phyloP scores from a whole-genome alignment of 2,113 vertebrate species.

The Leptobrachium ailaonicum region DNA sequence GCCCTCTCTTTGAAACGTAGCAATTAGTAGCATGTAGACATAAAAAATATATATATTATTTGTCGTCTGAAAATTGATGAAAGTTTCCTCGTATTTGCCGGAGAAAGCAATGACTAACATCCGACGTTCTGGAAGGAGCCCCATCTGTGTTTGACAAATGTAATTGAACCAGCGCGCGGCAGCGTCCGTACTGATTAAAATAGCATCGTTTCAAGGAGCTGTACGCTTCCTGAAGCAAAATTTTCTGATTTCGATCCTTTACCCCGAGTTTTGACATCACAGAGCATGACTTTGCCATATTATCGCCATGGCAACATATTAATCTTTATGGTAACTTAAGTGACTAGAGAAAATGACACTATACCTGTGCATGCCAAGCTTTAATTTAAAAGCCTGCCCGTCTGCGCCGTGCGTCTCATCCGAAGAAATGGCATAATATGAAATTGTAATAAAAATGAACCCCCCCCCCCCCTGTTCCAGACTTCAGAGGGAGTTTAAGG shows the following conservation, averaged over 20 bases:
- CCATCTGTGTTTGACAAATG: constrained; percentile 45
- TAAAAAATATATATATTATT: not conserved
- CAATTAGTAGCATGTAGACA: not conserved
- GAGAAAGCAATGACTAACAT: constrained; percentile 20
- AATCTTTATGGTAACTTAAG: constrained; percentile 53
- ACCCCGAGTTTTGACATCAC: constrained; percentile 51
- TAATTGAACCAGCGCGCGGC: constrained; percentile 30
- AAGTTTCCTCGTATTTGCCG: not conserved
- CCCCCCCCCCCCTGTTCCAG: not conserved
- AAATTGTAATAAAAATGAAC: constrained; percentile 5
- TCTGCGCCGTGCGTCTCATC: constrained; percentile 20
- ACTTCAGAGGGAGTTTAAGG: constrained; percentile 14
- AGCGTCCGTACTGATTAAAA: constrained; percentile 35
- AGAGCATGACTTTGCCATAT: constrained; percentile 16
- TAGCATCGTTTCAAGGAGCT: constrained; percentile 22
- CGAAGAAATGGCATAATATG: constrained; percentile 9
- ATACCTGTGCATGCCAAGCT: constrained; percentile 59
- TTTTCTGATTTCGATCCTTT: constrained; percentile 43
- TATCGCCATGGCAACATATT: constrained; percentile 68
- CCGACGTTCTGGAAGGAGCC: constrained; percentile 22
- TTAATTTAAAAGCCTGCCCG: constrained; percentile 62
- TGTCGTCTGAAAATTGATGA: not conserved
- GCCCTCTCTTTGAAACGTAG: not conserved
- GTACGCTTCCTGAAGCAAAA: constrained; percentile 21
- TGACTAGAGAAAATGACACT: constrained; percentile 47